phyloP scores from a whole-genome alignment of 2,888 invertebrate genomes.

The Drosophila setosimentum region DNA sequence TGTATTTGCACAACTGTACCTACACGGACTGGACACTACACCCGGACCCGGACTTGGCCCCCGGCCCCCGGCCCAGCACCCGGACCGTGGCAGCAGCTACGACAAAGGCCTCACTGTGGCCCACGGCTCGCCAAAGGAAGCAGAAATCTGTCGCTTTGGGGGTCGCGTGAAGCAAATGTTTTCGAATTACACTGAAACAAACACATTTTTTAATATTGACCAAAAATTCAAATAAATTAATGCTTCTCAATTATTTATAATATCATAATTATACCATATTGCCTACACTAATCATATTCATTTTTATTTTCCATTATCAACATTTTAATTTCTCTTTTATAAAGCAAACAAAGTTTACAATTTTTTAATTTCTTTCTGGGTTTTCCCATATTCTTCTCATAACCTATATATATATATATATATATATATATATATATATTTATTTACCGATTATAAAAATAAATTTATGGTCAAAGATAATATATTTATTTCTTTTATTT shows the following conservation, averaged over 20 bases:
- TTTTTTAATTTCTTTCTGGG: too few relatives aligned
- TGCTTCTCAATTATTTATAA: neutral
- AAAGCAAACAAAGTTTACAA: too few relatives aligned
- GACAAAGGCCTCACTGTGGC: conserved; percentile 60
- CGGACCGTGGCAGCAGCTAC: conserved; percentile 46
- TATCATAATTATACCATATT: neutral
- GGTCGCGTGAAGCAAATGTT: conserved; percentile 33
- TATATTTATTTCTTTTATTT: neutral
- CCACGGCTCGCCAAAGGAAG: conserved; percentile 72
- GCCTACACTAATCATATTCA: neutral
- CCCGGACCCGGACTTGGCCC: conserved; percentile 1
- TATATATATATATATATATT: neutral
- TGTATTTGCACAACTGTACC: conserved; percentile 81
- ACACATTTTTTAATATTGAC: neutral
- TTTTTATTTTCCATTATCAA: neutral
- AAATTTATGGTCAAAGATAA: neutral
- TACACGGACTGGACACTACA: conserved; percentile 68
- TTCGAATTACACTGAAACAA: conserved; percentile 46
- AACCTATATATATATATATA: neutral
- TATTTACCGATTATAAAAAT: neutral
- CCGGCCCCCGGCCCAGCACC: conserved; percentile 3
- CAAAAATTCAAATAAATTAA: neutral
- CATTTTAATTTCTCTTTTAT: neutral
- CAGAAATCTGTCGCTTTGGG: conserved; percentile 57
- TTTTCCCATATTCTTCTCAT: too few relatives aligned